These are phyloP conservation scores for Fissipunctia ypsillon DNA, from an alignment of 2,888 invertebrate species.

Conservation along the genomic window DNA sequence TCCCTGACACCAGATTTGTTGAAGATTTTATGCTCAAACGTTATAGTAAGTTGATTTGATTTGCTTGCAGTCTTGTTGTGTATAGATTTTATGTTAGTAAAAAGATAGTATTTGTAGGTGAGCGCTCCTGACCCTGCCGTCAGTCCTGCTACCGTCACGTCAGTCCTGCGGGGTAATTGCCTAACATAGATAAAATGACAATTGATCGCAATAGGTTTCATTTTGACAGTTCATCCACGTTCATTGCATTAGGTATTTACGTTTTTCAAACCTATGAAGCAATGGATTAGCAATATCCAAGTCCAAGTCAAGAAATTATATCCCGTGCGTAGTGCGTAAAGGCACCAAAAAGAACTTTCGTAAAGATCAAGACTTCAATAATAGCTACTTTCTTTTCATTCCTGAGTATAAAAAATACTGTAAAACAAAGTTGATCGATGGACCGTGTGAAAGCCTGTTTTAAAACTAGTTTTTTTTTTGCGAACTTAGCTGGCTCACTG, in stretches of 20 bases:
- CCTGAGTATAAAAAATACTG: neutral
- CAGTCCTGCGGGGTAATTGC: too few species aligned
- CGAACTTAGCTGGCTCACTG: neutral
- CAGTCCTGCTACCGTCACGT: too few species aligned
- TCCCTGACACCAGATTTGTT: constrained; percentile 47
- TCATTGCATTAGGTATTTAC: too few species aligned
- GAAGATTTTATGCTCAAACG: constrained; percentile 18
- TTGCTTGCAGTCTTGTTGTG: neutral
- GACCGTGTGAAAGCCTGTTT: neutral
- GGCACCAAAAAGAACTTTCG: neutral
- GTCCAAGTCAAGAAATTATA: neutral
- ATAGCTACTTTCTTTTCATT: too few species aligned
- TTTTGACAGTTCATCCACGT: too few species aligned
- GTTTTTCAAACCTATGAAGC: too few species aligned
- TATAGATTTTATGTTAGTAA: neutral
- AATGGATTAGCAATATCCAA: too few species aligned
- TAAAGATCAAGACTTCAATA: neutral
- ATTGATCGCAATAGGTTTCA: too few species aligned
- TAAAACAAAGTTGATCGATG: neutral
- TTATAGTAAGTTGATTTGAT: neutral
- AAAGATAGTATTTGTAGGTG: neutral
- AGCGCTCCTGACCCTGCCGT: too few species aligned
- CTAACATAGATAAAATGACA: too few species aligned
- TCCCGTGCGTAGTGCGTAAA: neutral
- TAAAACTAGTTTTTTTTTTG: too few species aligned